Base-by-base conservation (phyloP, 2,888 invertebrate species). In the Patella pellucida region DNA sequence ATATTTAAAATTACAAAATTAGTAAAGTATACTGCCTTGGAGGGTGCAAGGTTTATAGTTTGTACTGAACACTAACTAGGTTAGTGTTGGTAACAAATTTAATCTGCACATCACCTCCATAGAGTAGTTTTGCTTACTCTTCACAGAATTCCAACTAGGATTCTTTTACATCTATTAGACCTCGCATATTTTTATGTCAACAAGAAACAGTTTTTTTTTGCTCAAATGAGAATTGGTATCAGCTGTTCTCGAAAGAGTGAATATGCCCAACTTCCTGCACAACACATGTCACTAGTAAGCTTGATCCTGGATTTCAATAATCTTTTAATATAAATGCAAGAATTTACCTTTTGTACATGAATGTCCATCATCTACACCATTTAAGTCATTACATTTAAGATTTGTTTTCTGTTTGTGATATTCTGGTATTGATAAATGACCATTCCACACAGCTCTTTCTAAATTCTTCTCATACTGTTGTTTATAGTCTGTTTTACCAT, bases 391-490 rank as follows among this genome's bases (percentile, higher is more conserved):
- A 71, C 94, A 93, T 78, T 94, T 93, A 54, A 96, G 92, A 74
- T 95, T 95, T 68, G 95, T 93, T 86, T 95, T 95, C 54, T 95
- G 92, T 88, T 96, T 95, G 88, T 96, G 96, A 91, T 95, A 96
- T 86, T 96, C 95, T 16, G 95, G 94, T 0, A 96, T 95, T 7
- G 95, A 95, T 92, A 97, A 94, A 87, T 96, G 95, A 14, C 96
- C 96, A 72, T 95, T 95, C 91, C 95, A 95, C 56, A 96, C 96
- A 62, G 96, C 96, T 74, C 87, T 93, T 90, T 95, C 95, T 92
- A 96, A 93, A 87, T 95, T 95, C 79, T 94, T 94, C 19, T 95
- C 94, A 31, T 95, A 95, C 79, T 96, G 95, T 85, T 95, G 94
- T 70, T 94, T 92, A 91, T 94, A 96, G 86, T 95, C 95, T 9